A percentile compares a stretch with the other conserved stretches of the same genome.
Evolutionary conservation across 2,888 invertebrate genomes (phyloP).

Genomic region (Orthonychiurus folsomi): DNA sequence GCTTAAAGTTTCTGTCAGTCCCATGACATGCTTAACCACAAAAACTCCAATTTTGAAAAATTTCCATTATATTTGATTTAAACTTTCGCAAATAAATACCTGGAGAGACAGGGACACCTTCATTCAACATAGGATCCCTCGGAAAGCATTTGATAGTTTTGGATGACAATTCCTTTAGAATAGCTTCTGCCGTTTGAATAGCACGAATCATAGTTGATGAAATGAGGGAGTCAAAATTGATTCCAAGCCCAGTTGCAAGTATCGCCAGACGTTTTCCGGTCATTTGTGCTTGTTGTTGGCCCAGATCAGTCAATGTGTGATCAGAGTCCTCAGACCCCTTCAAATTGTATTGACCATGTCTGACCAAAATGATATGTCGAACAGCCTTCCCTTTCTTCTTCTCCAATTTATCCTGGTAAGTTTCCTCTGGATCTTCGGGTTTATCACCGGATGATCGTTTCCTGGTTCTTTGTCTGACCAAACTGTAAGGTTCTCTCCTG

Average conservation of each 20-base stretch:
- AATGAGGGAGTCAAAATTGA: constrained; percentile 69
- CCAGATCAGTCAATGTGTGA: constrained; percentile 67
- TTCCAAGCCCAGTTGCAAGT: constrained; percentile 60
- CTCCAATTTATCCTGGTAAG: constrained; percentile 58
- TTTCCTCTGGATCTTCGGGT: constrained; percentile 52
- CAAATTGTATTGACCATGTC: constrained; percentile 89
- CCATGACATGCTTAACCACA: no score
- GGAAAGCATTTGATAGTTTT: constrained; percentile 49
- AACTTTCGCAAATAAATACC: no score
- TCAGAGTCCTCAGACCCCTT: constrained; percentile 62
- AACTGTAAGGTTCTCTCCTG: constrained; percentile 62
- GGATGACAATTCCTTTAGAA: constrained; percentile 44
- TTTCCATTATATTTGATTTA: no score
- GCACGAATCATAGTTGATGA: constrained; percentile 90
- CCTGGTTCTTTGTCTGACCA: constrained; percentile 53
- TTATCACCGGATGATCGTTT: constrained; percentile 43
- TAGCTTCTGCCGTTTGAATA: constrained; percentile 78
- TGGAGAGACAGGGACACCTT: constrained; percentile 90
- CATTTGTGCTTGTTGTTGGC: constrained; percentile 66
- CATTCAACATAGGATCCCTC: constrained; percentile 67
- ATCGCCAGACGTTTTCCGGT: constrained; percentile 67
- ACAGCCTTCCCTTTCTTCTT: constrained; percentile 54
- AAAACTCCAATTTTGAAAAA: no score
- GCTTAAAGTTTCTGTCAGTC: no score
- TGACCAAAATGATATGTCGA: constrained; percentile 74